Evolutionary conservation across 2,888 invertebrate genomes (phyloP).

Genomic region (Nesidiocoris tenuis): DNA sequence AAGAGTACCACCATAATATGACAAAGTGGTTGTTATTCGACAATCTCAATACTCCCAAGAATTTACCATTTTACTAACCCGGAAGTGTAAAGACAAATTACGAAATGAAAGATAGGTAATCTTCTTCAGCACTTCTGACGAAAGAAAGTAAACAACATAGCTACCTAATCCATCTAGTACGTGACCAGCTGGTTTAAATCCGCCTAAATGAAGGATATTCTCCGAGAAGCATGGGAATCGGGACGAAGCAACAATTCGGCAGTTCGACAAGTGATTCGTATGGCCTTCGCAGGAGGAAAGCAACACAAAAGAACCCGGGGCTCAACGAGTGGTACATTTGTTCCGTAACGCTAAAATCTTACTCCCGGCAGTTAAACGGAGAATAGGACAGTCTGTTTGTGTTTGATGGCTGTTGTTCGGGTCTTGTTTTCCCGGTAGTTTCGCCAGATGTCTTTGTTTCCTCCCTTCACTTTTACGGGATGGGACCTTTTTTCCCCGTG

Average conservation of each 20-base stretch:
- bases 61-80: no score
- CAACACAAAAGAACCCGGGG: background rate
- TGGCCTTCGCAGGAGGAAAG: background rate
- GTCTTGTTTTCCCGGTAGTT: constrained; percentile 39
- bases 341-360: constrained; percentile 19
- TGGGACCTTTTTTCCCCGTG: background rate
- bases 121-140: no score
- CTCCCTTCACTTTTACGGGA: background rate
- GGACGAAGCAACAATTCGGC: background rate
- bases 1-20: no score
- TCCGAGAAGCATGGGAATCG: background rate
- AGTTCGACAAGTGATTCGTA: background rate
- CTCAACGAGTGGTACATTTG: constrained; percentile 15
- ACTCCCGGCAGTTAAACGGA: constrained; percentile 38
- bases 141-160: no score
- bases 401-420: constrained; percentile 36
- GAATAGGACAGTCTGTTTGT: constrained; percentile 28
- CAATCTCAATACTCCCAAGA: no score
- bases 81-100: no score
- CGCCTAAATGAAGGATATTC: no score
- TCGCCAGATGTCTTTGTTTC: constrained; percentile 34
- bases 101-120: no score
- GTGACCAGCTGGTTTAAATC: no score
- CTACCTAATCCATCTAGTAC: no score
- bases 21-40: no score